phyloP scores from a whole-genome alignment of 35 echinoderm and acorn worm genomes.

The Diadema setosum region DNA sequence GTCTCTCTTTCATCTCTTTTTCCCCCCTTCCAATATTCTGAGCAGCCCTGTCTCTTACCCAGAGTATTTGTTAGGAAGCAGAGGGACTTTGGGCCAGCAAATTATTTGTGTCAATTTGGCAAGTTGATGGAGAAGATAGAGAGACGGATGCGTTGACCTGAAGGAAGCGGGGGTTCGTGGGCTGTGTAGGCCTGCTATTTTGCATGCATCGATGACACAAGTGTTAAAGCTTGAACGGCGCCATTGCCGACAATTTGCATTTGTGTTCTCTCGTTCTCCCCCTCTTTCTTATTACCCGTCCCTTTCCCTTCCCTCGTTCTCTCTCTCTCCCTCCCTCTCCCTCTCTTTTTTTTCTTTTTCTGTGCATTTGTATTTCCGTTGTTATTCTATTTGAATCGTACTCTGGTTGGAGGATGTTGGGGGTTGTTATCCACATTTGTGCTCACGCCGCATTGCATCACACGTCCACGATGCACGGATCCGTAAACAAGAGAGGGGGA shows the following conservation, averaged over 20 bases:
- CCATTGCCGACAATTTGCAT: not conserved
- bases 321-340: not conserved
- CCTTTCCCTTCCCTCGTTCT: not conserved
- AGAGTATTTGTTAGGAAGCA: no score
- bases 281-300: not conserved
- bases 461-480: no score
- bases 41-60: no score
- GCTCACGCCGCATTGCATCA: no score
- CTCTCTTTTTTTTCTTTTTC: not conserved
- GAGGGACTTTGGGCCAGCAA: no score
- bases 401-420: no score
- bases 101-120: conserved; percentile 12
- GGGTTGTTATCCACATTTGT: no score
- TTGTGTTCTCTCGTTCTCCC: not conserved
- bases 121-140: no score
- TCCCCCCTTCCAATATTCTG: no score
- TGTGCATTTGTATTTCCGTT: not conserved
- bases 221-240: not conserved
- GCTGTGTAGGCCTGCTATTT: not conserved
- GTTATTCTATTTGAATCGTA: no score
- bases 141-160: not conserved
- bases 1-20: no score
- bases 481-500: not conserved
- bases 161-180: not conserved
- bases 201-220: conserved; percentile 8